Evolutionary conservation across 92 coral and sea anemone genomes (phyloP).

Genomic region (Zoanthus sansibaricus): DNA sequence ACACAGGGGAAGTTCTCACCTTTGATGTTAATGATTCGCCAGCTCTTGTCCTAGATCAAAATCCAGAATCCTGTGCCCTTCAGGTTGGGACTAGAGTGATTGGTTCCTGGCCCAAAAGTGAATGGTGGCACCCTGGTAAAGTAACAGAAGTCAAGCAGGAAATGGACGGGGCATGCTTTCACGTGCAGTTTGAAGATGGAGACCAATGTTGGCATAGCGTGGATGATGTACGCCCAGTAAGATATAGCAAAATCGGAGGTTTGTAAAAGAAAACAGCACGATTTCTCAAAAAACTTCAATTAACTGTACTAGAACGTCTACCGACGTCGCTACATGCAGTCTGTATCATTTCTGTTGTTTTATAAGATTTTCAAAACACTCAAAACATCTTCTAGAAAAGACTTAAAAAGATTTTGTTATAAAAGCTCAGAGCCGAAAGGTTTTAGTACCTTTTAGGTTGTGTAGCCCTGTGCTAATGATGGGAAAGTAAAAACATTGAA

Average conservation of each 20-base stretch:
- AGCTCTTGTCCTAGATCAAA: constrained; percentile 69
- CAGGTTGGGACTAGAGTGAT: constrained; percentile 75
- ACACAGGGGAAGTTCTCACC: constrained; percentile 33
- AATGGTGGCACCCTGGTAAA: constrained; percentile 68
- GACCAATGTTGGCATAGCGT: constrained; percentile 71
- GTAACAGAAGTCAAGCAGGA: constrained; percentile 65
- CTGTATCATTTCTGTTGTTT: too few species aligned
- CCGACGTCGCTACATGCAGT: too few species aligned
- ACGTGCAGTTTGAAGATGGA: constrained; percentile 66
- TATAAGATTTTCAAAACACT: too few species aligned
- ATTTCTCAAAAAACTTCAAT: too few species aligned
- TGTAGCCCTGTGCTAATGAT: too few species aligned
- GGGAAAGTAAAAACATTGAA: too few species aligned
- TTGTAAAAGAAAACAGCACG: neutral
- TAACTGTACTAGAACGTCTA: too few species aligned
- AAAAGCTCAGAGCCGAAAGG: too few species aligned
- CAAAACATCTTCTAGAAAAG: too few species aligned
- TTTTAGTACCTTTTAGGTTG: too few species aligned
- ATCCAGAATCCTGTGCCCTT: constrained; percentile 58
- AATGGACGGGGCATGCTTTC: constrained; percentile 46
- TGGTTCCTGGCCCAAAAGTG: constrained; percentile 62
- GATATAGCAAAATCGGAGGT: constrained; percentile 70
- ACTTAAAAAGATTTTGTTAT: too few species aligned
- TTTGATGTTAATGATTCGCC: constrained; percentile 69
- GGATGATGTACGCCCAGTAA: constrained; percentile 70